A percentile compares a stretch with the other conserved stretches of the same genome.
phyloP scores from a whole-genome alignment of 2,888 invertebrate species.

The Eueremaeus valkanovi region DNA sequence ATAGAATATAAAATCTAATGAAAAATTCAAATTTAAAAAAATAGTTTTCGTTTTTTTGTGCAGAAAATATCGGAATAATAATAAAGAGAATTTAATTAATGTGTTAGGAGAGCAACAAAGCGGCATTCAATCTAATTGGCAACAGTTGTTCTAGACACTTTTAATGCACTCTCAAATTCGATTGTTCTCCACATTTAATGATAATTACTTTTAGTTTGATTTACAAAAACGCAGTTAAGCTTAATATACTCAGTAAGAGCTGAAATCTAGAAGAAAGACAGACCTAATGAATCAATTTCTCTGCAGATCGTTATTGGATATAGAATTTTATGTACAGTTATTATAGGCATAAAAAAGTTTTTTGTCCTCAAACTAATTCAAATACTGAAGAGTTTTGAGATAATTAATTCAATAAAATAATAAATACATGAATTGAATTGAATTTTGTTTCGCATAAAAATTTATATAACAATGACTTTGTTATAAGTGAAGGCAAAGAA shows the following conservation, averaged over 20 bases:
- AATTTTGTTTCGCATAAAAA: too few species aligned
- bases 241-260: neutral
- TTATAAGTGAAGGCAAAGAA: too few species aligned
- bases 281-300: neutral
- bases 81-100: neutral
- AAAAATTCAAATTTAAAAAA: too few species aligned
- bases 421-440: neutral
- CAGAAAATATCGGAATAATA: neutral
- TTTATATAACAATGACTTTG: too few species aligned
- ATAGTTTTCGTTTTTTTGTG: neutral
- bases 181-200: conserved; percentile 5
- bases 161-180: neutral
- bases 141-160: conserved; percentile 3
- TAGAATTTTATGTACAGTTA: neutral
- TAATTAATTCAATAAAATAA: neutral
- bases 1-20: too few species aligned
- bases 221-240: neutral
- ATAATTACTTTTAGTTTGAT: neutral
- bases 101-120: neutral
- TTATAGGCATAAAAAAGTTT: neutral
- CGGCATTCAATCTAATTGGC: conserved; percentile 2
- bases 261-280: neutral
- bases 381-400: too few species aligned
- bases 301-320: neutral
- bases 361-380: too few species aligned